Evolutionary conservation across 2,797 vertebrate genomes (phyloP).

Genomic region (Argyrosomus regius): DNA sequence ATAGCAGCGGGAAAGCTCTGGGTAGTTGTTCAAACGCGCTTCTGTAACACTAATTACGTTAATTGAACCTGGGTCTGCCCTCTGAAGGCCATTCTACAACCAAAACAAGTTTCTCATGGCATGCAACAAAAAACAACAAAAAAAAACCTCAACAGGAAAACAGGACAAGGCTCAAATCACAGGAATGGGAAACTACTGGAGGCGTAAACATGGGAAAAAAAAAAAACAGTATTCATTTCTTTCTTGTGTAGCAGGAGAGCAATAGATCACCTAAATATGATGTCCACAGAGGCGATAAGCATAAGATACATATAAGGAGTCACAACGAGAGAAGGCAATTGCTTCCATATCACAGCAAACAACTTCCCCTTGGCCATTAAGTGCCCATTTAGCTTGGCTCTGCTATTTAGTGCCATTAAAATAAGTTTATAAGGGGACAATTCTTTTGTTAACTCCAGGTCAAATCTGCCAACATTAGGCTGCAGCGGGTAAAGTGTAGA

Average conservation of each 20-base stretch:
- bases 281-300: slow-evolving; percentile 48
- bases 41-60: slow-evolving; percentile 18
- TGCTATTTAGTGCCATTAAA: slow-evolving; percentile 66
- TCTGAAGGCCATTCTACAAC: slow-evolving; percentile 9
- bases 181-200: slow-evolving; percentile 58
- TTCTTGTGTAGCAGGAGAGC: slow-evolving; percentile 37
- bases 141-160: slow-evolving; percentile 27
- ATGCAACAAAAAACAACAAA: slow-evolving; percentile 52
- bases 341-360: slow-evolving; percentile 70
- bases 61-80: neutral
- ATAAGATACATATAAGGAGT: slow-evolving; percentile 45
- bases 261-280: slow-evolving; percentile 31
- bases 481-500: slow-evolving; percentile 40
- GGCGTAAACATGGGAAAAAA: slow-evolving; percentile 48
- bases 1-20: neutral
- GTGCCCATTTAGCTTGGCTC: slow-evolving; percentile 57
- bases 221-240: slow-evolving; percentile 29
- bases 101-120: slow-evolving; percentile 30
- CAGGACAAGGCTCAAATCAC: slow-evolving; percentile 54
- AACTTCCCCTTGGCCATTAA: slow-evolving; percentile 72
- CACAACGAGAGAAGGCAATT: slow-evolving; percentile 51
- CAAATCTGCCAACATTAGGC: slow-evolving; percentile 55
- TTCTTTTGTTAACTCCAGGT: slow-evolving; percentile 46
- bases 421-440: slow-evolving; percentile 55
- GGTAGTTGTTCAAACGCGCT: slow-evolving; percentile 9